Conservation (phyloP, 2,797 vertebrate species). For the Danio aesculapii region DNA sequence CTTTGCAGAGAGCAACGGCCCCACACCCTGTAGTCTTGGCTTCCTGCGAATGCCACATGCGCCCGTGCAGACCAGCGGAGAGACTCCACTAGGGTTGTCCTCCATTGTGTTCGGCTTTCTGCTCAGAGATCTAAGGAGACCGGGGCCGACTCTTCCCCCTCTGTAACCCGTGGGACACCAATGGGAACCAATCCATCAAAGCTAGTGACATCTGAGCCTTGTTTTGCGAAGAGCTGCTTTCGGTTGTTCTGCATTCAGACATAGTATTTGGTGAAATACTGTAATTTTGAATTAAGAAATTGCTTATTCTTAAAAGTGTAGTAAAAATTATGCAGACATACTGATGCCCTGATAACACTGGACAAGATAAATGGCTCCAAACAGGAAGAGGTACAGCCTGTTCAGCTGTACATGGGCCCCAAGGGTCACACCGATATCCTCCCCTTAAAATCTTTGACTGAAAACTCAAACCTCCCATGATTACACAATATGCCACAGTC, state of each 20-base stretch:
- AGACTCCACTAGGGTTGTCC: slow-evolving; percentile 56
- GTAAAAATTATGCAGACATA: slow-evolving; percentile 14
- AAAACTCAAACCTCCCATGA: slow-evolving; percentile 15
- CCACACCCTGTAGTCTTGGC: slow-evolving; percentile 79
- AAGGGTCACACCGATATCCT: slow-evolving; percentile 55
- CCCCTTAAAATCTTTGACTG: slow-evolving; percentile 41
- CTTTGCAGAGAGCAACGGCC: slow-evolving; percentile 67
- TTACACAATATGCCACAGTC: not conserved
- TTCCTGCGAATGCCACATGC: slow-evolving; percentile 63
- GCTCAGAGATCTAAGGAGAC: slow-evolving; percentile 48
- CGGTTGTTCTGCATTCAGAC: slow-evolving; percentile 13
- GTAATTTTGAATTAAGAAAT: not conserved
- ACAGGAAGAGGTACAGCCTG: slow-evolving; percentile 56
- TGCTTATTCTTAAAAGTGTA: not conserved
- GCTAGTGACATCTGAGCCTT: slow-evolving; percentile 52
- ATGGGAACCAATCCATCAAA: slow-evolving; percentile 80
- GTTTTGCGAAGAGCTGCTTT: slow-evolving; percentile 54
- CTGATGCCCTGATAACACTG: slow-evolving; percentile 42
- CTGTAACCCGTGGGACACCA: slow-evolving; percentile 67
- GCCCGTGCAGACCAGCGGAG: slow-evolving; percentile 44
- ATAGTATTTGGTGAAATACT: not conserved
- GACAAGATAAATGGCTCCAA: slow-evolving; percentile 47
- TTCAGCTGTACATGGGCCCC: slow-evolving; percentile 42
- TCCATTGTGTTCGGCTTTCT: slow-evolving; percentile 63
- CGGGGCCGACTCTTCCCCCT: slow-evolving; percentile 49